Evolutionary conservation across 2,888 invertebrate species (phyloP).

Genomic region (Noctua janthina): DNA sequence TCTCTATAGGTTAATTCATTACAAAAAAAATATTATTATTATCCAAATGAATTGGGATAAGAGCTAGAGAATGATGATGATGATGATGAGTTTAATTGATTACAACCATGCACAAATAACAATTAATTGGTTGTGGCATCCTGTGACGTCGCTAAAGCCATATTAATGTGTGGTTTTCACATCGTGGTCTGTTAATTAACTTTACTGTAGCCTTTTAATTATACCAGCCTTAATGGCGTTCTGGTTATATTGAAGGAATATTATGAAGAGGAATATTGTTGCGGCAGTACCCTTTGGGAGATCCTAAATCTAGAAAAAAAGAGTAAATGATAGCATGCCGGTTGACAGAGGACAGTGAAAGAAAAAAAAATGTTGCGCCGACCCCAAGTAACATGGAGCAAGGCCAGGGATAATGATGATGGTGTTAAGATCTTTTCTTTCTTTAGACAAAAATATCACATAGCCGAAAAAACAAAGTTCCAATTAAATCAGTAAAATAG

Average conservation of each 20-base stretch:
- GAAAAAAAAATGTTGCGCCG: no score
- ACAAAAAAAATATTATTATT: neutral
- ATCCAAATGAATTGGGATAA: no score
- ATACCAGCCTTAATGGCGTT: conserved; percentile 20
- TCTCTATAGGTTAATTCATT: neutral
- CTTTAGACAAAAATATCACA: neutral
- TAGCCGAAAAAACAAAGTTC: neutral
- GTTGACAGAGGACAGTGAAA: no score
- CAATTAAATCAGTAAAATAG: no score
- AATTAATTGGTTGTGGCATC: conserved; percentile 7
- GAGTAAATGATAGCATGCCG: no score
- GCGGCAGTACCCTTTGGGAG: neutral
- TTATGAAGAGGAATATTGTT: neutral
- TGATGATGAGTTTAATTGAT: neutral
- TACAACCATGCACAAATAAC: neutral
- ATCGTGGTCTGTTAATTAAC: conserved; percentile 30
- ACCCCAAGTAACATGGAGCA: no score
- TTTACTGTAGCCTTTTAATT: conserved; percentile 35
- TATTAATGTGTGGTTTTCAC: conserved; percentile 28
- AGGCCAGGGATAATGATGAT: no score
- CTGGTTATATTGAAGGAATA: neutral
- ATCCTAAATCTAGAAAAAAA: neutral
- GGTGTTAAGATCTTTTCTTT: neutral
- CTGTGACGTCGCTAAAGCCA: conserved; percentile 12
- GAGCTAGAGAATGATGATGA: no score